Conservation (phyloP, 2,888 invertebrate species). For the Branchellion lobata region DNA sequence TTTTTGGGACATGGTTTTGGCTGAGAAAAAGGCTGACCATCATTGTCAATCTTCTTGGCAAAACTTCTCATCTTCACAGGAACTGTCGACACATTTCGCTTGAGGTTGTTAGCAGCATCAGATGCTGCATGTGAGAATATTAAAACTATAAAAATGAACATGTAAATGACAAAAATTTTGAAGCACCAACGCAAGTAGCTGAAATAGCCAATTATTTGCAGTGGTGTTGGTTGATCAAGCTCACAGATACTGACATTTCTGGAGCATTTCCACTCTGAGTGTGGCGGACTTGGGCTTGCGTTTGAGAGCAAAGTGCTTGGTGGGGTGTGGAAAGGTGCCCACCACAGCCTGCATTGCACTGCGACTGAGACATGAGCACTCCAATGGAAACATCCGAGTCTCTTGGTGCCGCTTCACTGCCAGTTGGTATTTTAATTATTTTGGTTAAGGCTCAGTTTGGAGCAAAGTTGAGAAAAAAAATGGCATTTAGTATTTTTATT, state of each 20-base stretch:
- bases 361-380: conserved; percentile 93
- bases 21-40: too few relatives aligned
- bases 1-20: too few relatives aligned
- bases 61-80: conserved; percentile 82
- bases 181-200: too few relatives aligned
- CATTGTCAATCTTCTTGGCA: conserved; percentile 95
- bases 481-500: too few relatives aligned
- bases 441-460: not conserved
- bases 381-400: conserved; percentile 77
- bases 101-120: conserved; percentile 75
- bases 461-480: not conserved
- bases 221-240: too few relatives aligned
- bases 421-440: not conserved
- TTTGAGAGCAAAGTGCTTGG: conserved; percentile 88
- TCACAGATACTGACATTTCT: conserved; percentile 74
- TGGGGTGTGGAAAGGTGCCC: conserved; percentile 70
- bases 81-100: conserved; percentile 74
- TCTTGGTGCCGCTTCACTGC: conserved; percentile 57
- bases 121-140: conserved; percentile 67
- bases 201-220: too few relatives aligned
- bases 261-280: conserved; percentile 81
- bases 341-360: conserved; percentile 84
- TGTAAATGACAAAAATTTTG: conserved; percentile 23
- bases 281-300: conserved; percentile 91
- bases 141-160: not conserved